Evolutionary conservation across 2,797 vertebrate genomes (phyloP), one percentile per base, ranked within the genome.

Genomic region (Rhadinocentrus ornatus): DNA sequence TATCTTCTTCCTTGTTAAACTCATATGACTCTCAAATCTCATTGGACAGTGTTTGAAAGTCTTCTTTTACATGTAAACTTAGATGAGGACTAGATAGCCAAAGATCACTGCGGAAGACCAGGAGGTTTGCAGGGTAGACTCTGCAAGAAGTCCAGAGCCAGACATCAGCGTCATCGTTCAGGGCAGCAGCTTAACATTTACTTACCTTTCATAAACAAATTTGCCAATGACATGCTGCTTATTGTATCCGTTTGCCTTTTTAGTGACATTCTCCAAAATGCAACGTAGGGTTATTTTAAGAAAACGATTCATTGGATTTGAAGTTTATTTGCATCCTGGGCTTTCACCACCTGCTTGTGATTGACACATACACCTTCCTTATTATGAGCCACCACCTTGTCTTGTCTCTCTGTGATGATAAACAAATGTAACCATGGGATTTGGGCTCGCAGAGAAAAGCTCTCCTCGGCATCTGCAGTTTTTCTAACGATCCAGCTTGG

Each of bases 301-400:
- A 69, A 78, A 73, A 53, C 6, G 18, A 58, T 83, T 90, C 85
- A 91, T 92, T 93, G 89, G 82, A 88, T 92, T 92, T 90, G 86
- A 86, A 86, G 86, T 87, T 88, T 69, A 65, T 2, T 32, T 77
- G 68, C 70, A 37, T 88, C 82, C 74, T 58, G 10, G 66, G 67
- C 84, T 71, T 86, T 85, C 73, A 74, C 54, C 60, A 26, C 54
- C 41, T 61, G 13, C 37, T 8, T 82, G 80, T 93, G 93, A 94
- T 92, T 94, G 94, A 91, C 93, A 65, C 53, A 66, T 79, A 63
- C 52, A 75, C 82, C 75, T 13, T 78, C 82, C 80, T 91, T 80
- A 85, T 90, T 83, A 86, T 89, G 82, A 80, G 71, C 65, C 77
- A 5, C 37, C 4, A 29, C 24, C 0, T 32, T 24, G 62, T 75